Conservation (phyloP, 2,113 vertebrate species). For the Sminthopsis crassicaudata region DNA sequence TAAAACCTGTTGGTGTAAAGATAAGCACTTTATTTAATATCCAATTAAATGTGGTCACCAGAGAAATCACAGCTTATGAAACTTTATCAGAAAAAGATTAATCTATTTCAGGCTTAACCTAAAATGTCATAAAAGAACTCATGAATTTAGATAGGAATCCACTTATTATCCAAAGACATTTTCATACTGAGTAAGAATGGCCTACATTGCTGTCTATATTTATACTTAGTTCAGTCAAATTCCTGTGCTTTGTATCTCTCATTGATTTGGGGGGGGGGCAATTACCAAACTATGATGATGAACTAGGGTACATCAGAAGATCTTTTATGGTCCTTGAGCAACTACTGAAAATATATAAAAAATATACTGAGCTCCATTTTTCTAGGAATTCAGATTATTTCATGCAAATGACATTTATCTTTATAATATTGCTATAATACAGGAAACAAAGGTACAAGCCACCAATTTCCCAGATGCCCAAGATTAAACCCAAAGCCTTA, state of each 20-base stretch:
- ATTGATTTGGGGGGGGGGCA: slow-evolving; percentile 82
- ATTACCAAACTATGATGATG: slow-evolving; percentile 82
- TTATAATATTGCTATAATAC: neutral
- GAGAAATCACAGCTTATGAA: slow-evolving; percentile 88
- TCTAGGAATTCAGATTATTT: slow-evolving; percentile 50
- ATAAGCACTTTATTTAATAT: slow-evolving; percentile 90
- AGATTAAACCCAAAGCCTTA: neutral
- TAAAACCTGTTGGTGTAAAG: slow-evolving; percentile 87
- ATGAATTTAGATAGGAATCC: slow-evolving; percentile 91
- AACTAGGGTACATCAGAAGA: slow-evolving; percentile 65
- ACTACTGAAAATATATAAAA: slow-evolving; percentile 68
- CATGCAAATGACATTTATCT: neutral
- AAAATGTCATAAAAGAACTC: slow-evolving; percentile 87
- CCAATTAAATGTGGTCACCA: slow-evolving; percentile 88
- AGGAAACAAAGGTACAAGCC: neutral
- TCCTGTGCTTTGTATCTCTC: slow-evolving; percentile 80
- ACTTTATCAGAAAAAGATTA: slow-evolving; percentile 89
- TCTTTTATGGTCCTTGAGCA: slow-evolving; percentile 75
- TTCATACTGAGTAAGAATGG: slow-evolving; percentile 82
- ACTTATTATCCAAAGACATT: slow-evolving; percentile 87
- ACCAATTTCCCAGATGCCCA: neutral
- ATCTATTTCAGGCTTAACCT: slow-evolving; percentile 87
- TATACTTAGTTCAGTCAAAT: slow-evolving; percentile 84
- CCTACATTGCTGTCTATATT: slow-evolving; percentile 83
- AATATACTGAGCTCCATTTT: slow-evolving; percentile 7